Conservation (phyloP, 2,113 vertebrate genomes). For the Aix galericulata region DNA sequence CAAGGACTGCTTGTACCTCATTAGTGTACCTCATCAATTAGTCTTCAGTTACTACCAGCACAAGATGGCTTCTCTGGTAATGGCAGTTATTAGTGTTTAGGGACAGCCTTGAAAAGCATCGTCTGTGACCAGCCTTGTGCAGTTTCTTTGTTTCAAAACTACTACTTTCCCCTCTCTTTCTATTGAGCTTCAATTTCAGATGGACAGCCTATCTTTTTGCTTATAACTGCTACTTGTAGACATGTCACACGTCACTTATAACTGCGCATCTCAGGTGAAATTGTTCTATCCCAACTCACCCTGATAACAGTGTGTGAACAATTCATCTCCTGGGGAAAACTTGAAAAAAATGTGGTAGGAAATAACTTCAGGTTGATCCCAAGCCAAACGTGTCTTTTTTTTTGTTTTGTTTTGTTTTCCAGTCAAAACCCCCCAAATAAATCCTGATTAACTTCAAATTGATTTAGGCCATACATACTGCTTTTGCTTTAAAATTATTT, state of each 20-base stretch:
- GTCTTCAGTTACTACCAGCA: background rate
- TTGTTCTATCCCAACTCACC: background rate
- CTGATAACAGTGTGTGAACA: background rate
- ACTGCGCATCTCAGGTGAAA: background rate
- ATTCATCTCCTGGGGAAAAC: background rate
- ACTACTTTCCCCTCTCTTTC: background rate
- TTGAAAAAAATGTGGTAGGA: background rate
- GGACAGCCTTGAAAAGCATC: background rate
- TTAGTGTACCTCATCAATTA: background rate
- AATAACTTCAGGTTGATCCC: background rate
- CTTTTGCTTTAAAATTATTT: background rate
- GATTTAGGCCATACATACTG: background rate
- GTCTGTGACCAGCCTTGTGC: no score
- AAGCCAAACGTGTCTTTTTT: background rate
- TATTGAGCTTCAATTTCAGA: background rate
- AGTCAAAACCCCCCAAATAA: background rate
- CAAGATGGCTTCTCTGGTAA: background rate
- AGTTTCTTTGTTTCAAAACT: background rate
- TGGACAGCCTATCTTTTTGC: background rate
- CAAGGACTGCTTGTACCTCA: background rate
- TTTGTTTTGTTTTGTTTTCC: no score
- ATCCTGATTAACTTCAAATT: background rate
- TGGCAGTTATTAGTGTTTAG: background rate
- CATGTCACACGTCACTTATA: background rate
- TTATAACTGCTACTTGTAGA: background rate